Percentiles rank a stretch among this genome's conserved stretches.
Evolutionary conservation across 2,797 vertebrate genomes (phyloP).

Genomic region (Heliangelus exortis): DNA sequence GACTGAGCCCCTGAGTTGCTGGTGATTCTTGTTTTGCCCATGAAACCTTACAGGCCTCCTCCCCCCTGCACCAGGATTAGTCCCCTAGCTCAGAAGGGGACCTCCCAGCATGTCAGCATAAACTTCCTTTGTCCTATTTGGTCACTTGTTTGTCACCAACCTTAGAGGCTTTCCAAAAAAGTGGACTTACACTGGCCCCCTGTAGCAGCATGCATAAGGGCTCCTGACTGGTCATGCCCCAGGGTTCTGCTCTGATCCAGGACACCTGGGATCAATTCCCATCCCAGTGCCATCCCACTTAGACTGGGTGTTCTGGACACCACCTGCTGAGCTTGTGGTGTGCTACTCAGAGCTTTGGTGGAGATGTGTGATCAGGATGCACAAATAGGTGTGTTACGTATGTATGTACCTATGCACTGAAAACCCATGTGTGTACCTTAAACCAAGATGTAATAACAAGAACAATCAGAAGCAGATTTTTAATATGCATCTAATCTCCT

Average conservation of each 20-base stretch:
- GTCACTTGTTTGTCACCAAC: too few species aligned
- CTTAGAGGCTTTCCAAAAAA: too few species aligned
- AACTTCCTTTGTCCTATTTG: too few species aligned
- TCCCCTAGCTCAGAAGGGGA: too few species aligned
- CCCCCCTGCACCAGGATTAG: too few species aligned
- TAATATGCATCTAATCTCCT: background rate
- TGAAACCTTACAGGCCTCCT: too few species aligned
- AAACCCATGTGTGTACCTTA: background rate
- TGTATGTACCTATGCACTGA: background rate
- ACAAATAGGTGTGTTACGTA: fast-evolving
- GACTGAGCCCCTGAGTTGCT: too few species aligned
- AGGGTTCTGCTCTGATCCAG: background rate
- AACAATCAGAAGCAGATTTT: constrained; percentile 1
- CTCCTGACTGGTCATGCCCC: background rate
- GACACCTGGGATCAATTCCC: background rate
- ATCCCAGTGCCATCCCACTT: background rate
- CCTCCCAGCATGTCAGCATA: too few species aligned
- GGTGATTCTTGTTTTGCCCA: too few species aligned
- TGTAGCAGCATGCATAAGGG: background rate
- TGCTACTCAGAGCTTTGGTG: background rate
- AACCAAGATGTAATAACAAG: constrained; percentile 1
- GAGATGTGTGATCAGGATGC: background rate
- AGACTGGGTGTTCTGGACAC: background rate
- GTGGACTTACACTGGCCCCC: too few species aligned
- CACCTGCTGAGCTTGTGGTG: background rate